Conservation (phyloP, 2,888 invertebrate genomes). For the Acanthosepion lycidas region DNA sequence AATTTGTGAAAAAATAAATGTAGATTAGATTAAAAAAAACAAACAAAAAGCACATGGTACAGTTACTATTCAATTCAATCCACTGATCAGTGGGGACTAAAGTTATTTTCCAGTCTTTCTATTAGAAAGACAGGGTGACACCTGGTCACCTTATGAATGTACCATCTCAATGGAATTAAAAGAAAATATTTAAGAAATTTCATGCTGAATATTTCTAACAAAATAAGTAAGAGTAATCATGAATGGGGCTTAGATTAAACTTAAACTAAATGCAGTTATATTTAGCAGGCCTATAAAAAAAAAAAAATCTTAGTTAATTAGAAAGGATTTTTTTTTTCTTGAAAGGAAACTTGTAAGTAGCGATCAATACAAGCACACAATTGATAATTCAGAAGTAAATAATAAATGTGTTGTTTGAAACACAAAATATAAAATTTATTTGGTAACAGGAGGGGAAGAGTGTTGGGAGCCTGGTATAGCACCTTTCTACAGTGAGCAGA, state of each 20-base stretch:
- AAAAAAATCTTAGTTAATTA: neutral
- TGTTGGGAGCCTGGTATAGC: slow-evolving; percentile 33
- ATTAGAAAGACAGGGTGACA: too few species aligned
- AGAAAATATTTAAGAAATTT: too few species aligned
- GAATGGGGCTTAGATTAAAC: neutral
- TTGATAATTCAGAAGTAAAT: slow-evolving; percentile 11
- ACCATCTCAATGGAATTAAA: neutral
- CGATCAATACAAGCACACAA: neutral
- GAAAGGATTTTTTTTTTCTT: neutral
- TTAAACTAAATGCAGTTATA: neutral
- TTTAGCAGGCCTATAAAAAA: neutral
- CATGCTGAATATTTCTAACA: neutral
- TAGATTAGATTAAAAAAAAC: too few species aligned
- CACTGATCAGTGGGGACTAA: too few species aligned
- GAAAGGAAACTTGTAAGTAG: neutral
- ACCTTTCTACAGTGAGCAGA: neutral
- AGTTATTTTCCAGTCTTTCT: too few species aligned
- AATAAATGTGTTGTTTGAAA: slow-evolving; percentile 24
- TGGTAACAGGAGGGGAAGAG: slow-evolving; percentile 33
- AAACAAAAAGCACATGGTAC: too few species aligned
- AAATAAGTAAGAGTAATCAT: neutral
- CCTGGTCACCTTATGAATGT: neutral
- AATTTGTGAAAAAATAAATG: too few species aligned
- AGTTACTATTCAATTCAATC: too few species aligned
- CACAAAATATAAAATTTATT: slow-evolving; percentile 33